phyloP scores from a whole-genome alignment of 2,888 invertebrate genomes.

The Helleia helle region DNA sequence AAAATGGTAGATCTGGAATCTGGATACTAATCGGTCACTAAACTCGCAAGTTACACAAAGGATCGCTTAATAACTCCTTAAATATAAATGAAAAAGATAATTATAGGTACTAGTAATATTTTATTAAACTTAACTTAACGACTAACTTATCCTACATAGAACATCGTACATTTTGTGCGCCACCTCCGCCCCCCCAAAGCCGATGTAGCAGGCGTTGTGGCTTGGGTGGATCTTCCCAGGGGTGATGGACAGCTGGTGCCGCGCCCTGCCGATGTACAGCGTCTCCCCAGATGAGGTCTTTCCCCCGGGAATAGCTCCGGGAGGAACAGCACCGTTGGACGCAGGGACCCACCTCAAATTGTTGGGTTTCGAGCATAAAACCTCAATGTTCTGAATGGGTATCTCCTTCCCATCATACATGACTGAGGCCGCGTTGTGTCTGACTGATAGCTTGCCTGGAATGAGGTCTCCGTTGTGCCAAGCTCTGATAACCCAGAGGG shows the following conservation, averaged over 20 bases:
- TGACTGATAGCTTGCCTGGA: conserved; percentile 60
- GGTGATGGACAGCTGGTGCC: conserved; percentile 70
- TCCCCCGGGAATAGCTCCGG: conserved; percentile 71
- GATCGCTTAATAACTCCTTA: too few relatives aligned
- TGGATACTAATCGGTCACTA: too few relatives aligned
- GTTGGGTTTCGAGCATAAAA: conserved; percentile 48
- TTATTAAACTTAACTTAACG: too few relatives aligned
- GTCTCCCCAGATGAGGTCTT: conserved; percentile 59
- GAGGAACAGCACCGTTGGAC: conserved; percentile 66
- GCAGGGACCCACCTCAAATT: conserved; percentile 68
- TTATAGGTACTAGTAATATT: too few relatives aligned
- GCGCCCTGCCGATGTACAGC: conserved; percentile 70
- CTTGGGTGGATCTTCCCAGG: conserved; percentile 73
- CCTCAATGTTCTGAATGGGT: conserved; percentile 59
- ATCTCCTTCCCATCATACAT: conserved; percentile 55
- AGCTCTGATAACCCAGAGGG: conserved; percentile 60
- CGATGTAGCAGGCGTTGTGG: conserved; percentile 53
- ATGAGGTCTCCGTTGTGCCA: conserved; percentile 61
- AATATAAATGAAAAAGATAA: too few relatives aligned
- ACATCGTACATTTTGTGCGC: conserved; percentile 60
- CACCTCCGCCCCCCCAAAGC: conserved; percentile 53
- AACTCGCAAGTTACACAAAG: too few relatives aligned
- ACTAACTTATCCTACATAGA: conserved; percentile 48
- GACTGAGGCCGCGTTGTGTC: conserved; percentile 54
- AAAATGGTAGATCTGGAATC: too few relatives aligned